A percentile compares a stretch with the other conserved stretches of the same genome.
phyloP scores from a whole-genome alignment of 2,113 vertebrate species.

The Helogale parvula region DNA sequence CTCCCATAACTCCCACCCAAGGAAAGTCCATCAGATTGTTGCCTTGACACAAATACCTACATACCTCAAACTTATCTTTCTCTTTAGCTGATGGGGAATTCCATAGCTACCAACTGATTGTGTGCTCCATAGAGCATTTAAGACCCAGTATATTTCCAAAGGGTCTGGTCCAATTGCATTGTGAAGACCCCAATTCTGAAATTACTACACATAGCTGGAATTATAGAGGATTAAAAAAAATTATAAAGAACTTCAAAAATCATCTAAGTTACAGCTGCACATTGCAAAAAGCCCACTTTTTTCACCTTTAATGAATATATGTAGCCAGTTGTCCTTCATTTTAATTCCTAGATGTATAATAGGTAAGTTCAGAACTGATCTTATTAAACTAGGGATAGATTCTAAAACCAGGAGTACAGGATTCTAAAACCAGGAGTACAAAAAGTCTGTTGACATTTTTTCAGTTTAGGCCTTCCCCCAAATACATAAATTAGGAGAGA shows the following conservation, averaged over 20 bases:
- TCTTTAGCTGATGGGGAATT: conserved; percentile 57
- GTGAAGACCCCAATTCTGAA: conserved; percentile 41
- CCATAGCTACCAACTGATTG: conserved; percentile 44
- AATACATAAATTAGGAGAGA: not conserved
- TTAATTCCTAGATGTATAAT: conserved; percentile 25
- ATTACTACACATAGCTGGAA: conserved; percentile 50
- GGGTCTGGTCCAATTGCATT: conserved; percentile 5
- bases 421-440: conserved; percentile 8
- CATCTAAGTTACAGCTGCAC: conserved; percentile 18
- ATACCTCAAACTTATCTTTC: conserved; percentile 57
- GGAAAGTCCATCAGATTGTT: conserved; percentile 37
- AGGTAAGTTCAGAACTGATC: not conserved
- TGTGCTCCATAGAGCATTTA: conserved; percentile 51
- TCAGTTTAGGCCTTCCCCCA: not conserved
- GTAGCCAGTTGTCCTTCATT: conserved; percentile 10
- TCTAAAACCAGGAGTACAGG: not conserved
- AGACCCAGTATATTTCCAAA: conserved; percentile 59
- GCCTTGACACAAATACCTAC: conserved; percentile 9
- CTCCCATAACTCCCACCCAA: not conserved
- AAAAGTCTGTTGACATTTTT: not conserved
- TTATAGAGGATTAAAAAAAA: conserved; percentile 62
- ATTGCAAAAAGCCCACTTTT: conserved; percentile 6
- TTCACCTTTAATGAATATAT: not conserved
- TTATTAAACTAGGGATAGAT: conserved; percentile 5
- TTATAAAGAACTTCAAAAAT: conserved; percentile 60